These are phyloP conservation scores for Lepidonotus clava DNA, from an alignment of 2,888 invertebrate species.

Conservation along the genomic window DNA sequence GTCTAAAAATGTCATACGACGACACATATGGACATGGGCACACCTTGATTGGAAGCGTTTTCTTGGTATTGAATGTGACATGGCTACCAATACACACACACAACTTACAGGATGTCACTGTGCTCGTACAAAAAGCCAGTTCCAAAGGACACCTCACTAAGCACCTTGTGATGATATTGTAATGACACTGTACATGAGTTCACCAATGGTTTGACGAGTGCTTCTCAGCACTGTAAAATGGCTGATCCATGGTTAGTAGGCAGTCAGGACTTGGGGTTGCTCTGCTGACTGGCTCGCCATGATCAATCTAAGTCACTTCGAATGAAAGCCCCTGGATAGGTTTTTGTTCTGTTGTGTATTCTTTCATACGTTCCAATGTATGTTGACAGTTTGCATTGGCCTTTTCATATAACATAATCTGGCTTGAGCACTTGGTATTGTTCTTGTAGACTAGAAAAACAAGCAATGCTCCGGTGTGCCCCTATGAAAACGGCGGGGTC, in stretches of 20 bases:
- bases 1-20: neutral
- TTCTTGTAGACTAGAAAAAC: no score
- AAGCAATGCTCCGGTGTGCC: no score
- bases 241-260: neutral
- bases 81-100: neutral
- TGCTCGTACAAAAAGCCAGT: neutral
- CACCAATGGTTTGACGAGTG: neutral
- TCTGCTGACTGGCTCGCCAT: neutral
- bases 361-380: neutral
- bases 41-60: no score
- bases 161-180: slow-evolving; percentile 35
- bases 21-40: neutral
- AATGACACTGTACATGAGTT: neutral
- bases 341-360: neutral
- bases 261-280: neutral
- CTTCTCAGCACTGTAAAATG: neutral
- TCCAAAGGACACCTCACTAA: neutral
- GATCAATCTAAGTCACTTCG: slow-evolving; percentile 25
- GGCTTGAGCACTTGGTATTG: no score
- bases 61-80: neutral
- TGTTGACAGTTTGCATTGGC: neutral
- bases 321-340: slow-evolving; percentile 37
- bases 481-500: neutral
- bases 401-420: neutral
- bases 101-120: neutral